Conservation (phyloP, 2,113 vertebrate species). For the Pseudopodoces humilis region DNA sequence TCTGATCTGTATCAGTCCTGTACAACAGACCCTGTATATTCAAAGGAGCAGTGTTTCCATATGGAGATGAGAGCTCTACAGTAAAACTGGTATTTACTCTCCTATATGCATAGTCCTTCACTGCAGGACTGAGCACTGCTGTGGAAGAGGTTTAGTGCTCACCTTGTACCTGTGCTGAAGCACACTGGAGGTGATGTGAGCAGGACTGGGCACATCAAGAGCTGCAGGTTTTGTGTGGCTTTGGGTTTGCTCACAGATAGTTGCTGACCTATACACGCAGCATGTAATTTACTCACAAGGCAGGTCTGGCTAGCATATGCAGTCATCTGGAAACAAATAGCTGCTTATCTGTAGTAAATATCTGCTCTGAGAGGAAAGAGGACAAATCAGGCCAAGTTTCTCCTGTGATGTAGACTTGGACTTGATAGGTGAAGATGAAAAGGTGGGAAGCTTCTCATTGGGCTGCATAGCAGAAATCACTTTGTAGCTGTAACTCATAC, state of each 20-base stretch:
- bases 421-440: not conserved
- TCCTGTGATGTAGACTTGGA: not conserved
- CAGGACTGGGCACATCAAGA: not conserved
- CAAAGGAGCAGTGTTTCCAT: not conserved
- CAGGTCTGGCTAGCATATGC: not conserved
- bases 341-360: not conserved
- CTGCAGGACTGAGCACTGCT: not conserved
- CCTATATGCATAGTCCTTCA: not conserved
- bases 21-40: not conserved
- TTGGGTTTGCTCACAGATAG: not conserved
- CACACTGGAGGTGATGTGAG: not conserved
- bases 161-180: not conserved
- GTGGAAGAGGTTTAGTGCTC: not conserved
- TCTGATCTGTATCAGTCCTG: not conserved
- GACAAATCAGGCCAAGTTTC: not conserved
- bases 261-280: not conserved
- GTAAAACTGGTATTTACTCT: not conserved
- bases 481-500: not conserved
- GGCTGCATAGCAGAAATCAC: not conserved
- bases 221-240: not conserved
- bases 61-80: not conserved
- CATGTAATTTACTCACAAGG: not conserved
- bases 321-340: not conserved
- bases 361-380: not conserved
- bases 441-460: not conserved